These are phyloP conservation scores for Prenolepis imparis DNA, from an alignment of 2,888 invertebrate species.

Conservation along the genomic window DNA sequence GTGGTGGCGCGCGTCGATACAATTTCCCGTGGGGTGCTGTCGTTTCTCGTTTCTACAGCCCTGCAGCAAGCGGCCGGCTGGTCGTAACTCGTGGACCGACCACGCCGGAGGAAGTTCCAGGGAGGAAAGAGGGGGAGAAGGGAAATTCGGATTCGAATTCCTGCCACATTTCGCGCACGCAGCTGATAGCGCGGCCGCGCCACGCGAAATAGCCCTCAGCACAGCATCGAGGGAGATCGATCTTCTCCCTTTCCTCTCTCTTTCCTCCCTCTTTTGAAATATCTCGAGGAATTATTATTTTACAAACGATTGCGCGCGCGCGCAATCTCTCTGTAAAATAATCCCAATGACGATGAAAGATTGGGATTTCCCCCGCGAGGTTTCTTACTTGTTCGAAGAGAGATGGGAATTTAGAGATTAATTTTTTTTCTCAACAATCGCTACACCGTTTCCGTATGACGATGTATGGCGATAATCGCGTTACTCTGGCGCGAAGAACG, in stretches of 20 bases:
- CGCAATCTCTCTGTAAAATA: constrained; percentile 33
- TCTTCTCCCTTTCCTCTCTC: neutral
- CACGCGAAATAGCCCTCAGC: constrained; percentile 61
- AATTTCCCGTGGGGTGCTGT: constrained; percentile 71
- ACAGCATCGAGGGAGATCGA: constrained; percentile 37
- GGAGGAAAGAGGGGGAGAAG: neutral
- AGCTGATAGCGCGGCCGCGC: constrained; percentile 64
- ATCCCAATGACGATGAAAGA: constrained; percentile 28
- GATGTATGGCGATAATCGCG: constrained; percentile 24
- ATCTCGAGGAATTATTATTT: constrained; percentile 43
- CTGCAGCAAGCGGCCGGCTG: constrained; percentile 62
- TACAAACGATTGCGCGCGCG: constrained; percentile 34
- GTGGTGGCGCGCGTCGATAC: constrained; percentile 69
- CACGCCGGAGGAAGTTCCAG: constrained; percentile 35
- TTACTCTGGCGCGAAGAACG: neutral
- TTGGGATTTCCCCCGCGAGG: constrained; percentile 23
- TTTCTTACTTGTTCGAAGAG: constrained; percentile 8
- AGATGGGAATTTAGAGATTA: neutral
- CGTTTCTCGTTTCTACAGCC: constrained; percentile 70
- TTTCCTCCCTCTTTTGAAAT: neutral
- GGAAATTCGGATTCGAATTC: constrained; percentile 40
- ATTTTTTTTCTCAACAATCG: neutral
- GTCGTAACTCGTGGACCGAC: constrained; percentile 40
- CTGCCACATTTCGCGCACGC: constrained; percentile 60
- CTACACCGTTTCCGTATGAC: neutral